A percentile compares a stretch with the other conserved stretches of the same genome.
These are phyloP conservation scores for Tinamus major DNA, from an alignment of 2,797 vertebrate genomes.

Conservation along the genomic window DNA sequence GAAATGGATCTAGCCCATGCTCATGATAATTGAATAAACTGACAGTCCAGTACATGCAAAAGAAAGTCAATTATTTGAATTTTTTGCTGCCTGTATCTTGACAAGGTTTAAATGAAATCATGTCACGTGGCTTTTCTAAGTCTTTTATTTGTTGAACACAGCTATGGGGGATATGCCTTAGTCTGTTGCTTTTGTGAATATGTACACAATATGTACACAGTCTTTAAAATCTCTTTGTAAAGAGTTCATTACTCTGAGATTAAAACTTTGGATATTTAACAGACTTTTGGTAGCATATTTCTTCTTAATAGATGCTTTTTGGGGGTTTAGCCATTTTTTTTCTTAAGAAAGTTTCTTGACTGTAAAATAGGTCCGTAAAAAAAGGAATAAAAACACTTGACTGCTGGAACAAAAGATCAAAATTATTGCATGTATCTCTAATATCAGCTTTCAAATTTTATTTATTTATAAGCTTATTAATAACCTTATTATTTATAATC, in stretches of 20 bases:
- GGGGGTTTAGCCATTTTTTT: not conserved
- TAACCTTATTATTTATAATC: too few relatives aligned
- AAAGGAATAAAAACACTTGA: rapidly evolving
- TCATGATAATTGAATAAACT: not conserved
- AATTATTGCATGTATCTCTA: not conserved
- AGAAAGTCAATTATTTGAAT: not conserved
- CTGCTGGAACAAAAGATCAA: not conserved
- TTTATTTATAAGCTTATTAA: not conserved
- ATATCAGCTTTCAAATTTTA: not conserved
- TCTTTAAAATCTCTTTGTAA: conserved; percentile 47
- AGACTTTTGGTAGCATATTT: not conserved
- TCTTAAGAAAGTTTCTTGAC: not conserved
- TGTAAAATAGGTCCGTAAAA: not conserved
- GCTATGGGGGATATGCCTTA: conserved; percentile 31
- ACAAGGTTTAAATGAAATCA: not conserved
- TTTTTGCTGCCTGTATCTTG: not conserved
- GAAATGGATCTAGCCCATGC: not conserved
- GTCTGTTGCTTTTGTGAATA: conserved; percentile 21
- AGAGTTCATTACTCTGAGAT: conserved; percentile 5
- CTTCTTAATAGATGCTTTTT: not conserved
- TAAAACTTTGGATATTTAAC: conserved; percentile 44
- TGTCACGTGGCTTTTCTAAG: not conserved
- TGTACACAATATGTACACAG: not conserved
- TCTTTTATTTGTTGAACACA: not conserved
- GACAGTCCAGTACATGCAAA: not conserved